Base-by-base conservation (phyloP, 2,797 vertebrate species). In the Trematomus bernacchii region DNA sequence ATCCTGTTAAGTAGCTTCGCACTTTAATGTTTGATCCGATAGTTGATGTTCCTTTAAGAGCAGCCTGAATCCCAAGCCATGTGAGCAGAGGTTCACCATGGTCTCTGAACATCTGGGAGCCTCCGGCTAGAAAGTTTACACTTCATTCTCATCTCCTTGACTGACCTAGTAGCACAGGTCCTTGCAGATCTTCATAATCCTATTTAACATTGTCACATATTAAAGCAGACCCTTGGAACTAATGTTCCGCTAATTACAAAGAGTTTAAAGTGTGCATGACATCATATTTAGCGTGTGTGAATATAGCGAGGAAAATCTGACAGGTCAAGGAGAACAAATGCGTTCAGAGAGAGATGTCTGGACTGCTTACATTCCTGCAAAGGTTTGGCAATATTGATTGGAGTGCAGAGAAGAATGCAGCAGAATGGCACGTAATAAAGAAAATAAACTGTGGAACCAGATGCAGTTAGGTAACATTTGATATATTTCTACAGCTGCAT, bases 321-420 rank as follows among this genome's bases (percentile, higher is more conserved):
- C 75, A 84, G 81, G 88, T 89, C 89, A 91, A 88, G 86, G 77
- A 84, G 87, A 91, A 92, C 72, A 87, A 93, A 90, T 78, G 23
- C 6, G 19, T 73, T 90, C 73, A 80, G 58, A 65, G 73, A 59
- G 68, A 80, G 40, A 89, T 55, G 77, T 84, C 84, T 19, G 63
- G 61, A n/a, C 48, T 0, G 51, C 70, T 90, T 76, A 76, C 76
- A 80, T 83, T 75, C 44, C 42, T 46, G 37, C 47, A 30, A 80
- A 73, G 42, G 48, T 85, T 80, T 79, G 71, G 69, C 58, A 73
- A 73, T 54, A 79, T 73, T 71, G 71, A 23, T 30, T 30, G 53
- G 11, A 52, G 51, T 52, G 33, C 30, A 75, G 59, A 60, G 12
- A 58, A 9, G 48, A 64, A 14, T 48, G 60, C 51, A 65, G 64